A percentile compares a stretch with the other conserved stretches of the same genome.
These are phyloP conservation scores for Pseudocheirus occidentalis DNA, from an alignment of 2,797 vertebrate species.

Conservation along the genomic window DNA sequence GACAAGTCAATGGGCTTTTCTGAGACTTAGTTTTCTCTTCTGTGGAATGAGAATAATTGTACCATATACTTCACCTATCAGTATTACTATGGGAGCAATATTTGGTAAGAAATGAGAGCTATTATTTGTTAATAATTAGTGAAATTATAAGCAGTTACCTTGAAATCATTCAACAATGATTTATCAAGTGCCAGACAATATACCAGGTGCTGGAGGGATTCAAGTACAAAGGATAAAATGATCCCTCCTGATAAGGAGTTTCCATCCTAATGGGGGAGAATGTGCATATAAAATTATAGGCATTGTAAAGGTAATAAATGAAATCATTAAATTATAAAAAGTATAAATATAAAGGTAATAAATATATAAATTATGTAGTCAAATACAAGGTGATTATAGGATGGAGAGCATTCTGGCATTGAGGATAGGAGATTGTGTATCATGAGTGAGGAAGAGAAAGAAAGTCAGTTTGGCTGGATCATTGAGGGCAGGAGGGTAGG, in stretches of 20 bases:
- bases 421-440: not conserved
- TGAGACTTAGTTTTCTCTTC: not conserved
- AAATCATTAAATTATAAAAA: too few relatives aligned
- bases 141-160: not conserved
- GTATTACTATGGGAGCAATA: not conserved
- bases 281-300: not conserved
- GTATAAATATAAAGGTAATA: too few relatives aligned
- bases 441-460: not conserved
- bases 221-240: not conserved
- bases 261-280: not conserved
- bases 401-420: not conserved
- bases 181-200: not conserved
- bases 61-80: not conserved
- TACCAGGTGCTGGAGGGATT: not conserved
- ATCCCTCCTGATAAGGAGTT: not conserved
- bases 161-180: not conserved
- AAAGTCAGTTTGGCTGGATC: not conserved
- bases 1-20: not conserved
- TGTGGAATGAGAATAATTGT: not conserved
- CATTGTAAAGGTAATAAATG: too few relatives aligned
- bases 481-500: not conserved
- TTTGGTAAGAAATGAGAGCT: not conserved
- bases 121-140: not conserved
- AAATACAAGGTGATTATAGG: too few relatives aligned
- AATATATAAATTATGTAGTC: not conserved